Conservation (phyloP, 2,888 invertebrate species). For the Eupithecia inturbata region DNA sequence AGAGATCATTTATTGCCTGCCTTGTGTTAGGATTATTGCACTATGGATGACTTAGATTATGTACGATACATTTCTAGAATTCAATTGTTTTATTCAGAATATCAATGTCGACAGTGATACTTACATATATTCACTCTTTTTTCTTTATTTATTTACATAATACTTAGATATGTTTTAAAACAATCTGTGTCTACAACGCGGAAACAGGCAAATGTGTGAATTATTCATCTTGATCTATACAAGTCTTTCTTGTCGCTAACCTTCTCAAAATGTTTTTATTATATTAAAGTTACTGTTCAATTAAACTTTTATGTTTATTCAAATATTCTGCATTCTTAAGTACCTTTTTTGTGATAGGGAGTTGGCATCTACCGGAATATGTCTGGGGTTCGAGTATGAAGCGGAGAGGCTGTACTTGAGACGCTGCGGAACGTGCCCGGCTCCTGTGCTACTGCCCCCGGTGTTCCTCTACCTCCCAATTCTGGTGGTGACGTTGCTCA, state of each 20-base stretch:
- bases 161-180: neutral
- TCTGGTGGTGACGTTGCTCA: slow-evolving; percentile 63
- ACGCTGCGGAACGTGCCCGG: slow-evolving; percentile 68
- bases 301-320: neutral
- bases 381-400: slow-evolving; percentile 72
- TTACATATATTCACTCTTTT: neutral
- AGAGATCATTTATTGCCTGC: slow-evolving; percentile 37
- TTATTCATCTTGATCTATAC: slow-evolving; percentile 1
- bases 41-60: slow-evolving; percentile 18
- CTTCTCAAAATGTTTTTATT: slow-evolving; percentile 3
- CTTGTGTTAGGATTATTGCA: slow-evolving; percentile 18
- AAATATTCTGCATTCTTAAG: neutral
- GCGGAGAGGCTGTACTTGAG: slow-evolving; percentile 67
- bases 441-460: slow-evolving; percentile 71
- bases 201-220: slow-evolving; percentile 3
- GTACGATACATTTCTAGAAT: neutral
- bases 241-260: neutral
- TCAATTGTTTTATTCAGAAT: neutral
- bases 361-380: slow-evolving; percentile 72
- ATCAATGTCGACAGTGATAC: too few relatives aligned
- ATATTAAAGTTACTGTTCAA: neutral
- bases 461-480: slow-evolving; percentile 76
- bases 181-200: neutral
- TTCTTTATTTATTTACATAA: neutral
- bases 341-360: slow-evolving; percentile 58